phyloP scores from a whole-genome alignment of 2,113 vertebrate species.

The Pimephales promelas region DNA sequence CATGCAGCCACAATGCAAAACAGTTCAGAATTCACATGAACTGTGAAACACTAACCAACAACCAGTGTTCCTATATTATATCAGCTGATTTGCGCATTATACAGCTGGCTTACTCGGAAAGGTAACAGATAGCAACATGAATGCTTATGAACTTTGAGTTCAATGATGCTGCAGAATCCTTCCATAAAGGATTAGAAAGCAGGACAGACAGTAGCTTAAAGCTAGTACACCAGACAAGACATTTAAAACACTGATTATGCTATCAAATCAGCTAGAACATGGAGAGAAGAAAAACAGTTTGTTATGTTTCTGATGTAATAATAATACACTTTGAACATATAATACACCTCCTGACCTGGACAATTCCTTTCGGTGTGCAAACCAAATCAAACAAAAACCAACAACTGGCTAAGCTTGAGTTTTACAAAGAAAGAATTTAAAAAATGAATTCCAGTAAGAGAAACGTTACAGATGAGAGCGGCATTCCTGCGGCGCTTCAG shows the following conservation, averaged over 20 bases:
- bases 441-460: neutral
- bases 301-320: conserved; percentile 1
- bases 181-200: neutral
- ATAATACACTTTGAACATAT: neutral
- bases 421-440: neutral
- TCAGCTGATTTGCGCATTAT: neutral
- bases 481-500: conserved; percentile 18
- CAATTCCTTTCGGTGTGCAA: neutral
- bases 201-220: conserved; percentile 3
- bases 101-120: neutral
- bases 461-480: neutral
- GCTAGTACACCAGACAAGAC: neutral
- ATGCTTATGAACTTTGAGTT: neutral
- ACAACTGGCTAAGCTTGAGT: neutral
- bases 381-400: neutral
- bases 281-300: neutral
- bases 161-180: neutral
- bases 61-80: neutral
- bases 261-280: conserved; percentile 15
- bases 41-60: neutral
- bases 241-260: neutral
- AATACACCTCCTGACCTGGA: neutral
- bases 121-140: conserved; percentile 8
- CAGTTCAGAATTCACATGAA: neutral
- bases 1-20: conserved; percentile 1